Conservation (phyloP, 2,888 invertebrate genomes). For the Polietes domitor region DNA sequence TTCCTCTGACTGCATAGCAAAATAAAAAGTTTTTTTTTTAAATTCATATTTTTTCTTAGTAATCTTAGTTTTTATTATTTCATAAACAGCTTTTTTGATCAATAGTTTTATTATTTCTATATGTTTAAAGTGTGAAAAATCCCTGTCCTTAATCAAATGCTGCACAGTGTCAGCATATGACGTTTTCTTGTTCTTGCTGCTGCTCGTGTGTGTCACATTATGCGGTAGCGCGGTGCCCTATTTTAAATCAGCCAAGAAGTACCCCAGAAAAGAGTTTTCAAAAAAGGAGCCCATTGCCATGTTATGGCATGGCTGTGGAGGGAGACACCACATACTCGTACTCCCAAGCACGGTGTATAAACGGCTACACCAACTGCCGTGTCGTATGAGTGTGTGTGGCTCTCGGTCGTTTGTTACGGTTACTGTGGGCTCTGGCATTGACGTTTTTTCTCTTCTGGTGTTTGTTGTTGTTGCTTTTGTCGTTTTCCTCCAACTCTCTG, state of each 20-base stretch:
- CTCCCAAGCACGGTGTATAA: slow-evolving; percentile 1
- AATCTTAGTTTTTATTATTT: no score
- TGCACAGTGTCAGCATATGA: slow-evolving; percentile 31
- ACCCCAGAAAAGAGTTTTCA: slow-evolving; percentile 37
- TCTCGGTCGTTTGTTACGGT: slow-evolving; percentile 56
- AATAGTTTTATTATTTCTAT: no score
- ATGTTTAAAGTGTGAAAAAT: no score
- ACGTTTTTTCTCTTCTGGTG: slow-evolving; percentile 15
- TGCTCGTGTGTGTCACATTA: slow-evolving; percentile 61
- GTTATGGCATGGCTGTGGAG: not conserved
- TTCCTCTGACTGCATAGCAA: no score
- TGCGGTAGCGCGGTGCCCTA: slow-evolving; percentile 66
- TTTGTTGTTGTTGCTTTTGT: slow-evolving; percentile 6
- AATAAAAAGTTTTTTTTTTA: no score
- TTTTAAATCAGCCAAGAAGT: slow-evolving; percentile 62
- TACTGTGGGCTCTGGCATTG: slow-evolving; percentile 46
- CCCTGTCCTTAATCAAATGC: not conserved
- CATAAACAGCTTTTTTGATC: no score
- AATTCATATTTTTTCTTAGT: no score
- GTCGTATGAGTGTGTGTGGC: no score
- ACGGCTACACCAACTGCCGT: not conserved
- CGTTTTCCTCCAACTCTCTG: not conserved
- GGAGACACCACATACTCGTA: slow-evolving; percentile 4
- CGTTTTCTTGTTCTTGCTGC: slow-evolving; percentile 40
- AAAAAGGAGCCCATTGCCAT: slow-evolving; percentile 19